A percentile compares a stretch with the other conserved stretches of the same genome.
Conservation (phyloP, 2,113 vertebrate species). For the Stegastes partitus region DNA sequence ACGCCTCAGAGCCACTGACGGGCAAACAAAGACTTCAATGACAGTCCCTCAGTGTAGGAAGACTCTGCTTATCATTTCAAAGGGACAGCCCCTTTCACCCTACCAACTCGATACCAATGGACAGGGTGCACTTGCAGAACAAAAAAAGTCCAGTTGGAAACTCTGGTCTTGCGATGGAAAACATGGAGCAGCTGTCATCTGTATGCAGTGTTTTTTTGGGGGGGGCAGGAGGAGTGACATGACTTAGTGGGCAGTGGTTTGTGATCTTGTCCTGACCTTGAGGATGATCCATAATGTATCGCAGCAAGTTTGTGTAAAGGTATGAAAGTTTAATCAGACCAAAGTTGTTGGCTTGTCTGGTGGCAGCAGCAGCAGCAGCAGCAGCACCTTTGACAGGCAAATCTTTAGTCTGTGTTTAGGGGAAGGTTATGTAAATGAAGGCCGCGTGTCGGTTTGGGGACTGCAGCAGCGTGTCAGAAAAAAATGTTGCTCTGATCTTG, state of each 20-base stretch:
- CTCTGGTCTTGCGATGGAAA: conserved; percentile 43
- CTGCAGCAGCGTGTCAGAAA: conserved; percentile 38
- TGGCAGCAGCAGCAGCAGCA: neutral
- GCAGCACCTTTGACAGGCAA: conserved; percentile 67
- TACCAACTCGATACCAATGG: conserved; percentile 61
- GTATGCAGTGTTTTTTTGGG: conserved; percentile 33
- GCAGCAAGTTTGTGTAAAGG: conserved; percentile 60
- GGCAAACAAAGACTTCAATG: conserved; percentile 82
- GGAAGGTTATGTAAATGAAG: conserved; percentile 34
- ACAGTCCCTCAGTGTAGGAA: conserved; percentile 77
- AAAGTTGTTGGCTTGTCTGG: conserved; percentile 41
- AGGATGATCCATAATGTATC: conserved; percentile 76
- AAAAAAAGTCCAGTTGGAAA: conserved; percentile 68
- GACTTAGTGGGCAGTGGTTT: conserved; percentile 48
- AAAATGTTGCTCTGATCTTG: conserved; percentile 67
- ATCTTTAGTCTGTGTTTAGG: conserved; percentile 72
- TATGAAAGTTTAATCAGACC: conserved; percentile 78
- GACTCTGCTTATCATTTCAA: conserved; percentile 83
- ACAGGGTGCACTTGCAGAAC: conserved; percentile 67
- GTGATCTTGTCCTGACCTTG: conserved; percentile 81
- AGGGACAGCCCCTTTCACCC: conserved; percentile 74
- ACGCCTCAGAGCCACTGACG: conserved; percentile 73
- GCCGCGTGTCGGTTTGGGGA: conserved; percentile 29
- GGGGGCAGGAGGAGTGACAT: conserved; percentile 11
- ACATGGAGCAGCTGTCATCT: conserved; percentile 46